Evolutionary conservation across 2,113 vertebrate species (phyloP).

Genomic region (Catharus minimus): DNA sequence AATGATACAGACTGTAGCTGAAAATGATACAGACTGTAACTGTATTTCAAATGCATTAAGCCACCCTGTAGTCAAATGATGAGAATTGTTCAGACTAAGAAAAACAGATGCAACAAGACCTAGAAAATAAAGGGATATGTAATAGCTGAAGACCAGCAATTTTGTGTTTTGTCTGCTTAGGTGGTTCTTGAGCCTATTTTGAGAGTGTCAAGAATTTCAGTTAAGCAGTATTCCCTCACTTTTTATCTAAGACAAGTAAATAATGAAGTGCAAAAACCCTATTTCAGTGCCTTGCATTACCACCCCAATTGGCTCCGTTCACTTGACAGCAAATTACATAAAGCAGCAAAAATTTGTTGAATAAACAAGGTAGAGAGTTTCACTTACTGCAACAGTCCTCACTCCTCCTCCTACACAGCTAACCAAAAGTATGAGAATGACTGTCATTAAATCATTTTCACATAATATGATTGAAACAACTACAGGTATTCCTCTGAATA

Average conservation of each 20-base stretch:
- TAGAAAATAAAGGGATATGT: not conserved
- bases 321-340: not conserved
- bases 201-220: not conserved
- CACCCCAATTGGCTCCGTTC: not conserved
- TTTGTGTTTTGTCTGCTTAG: not conserved
- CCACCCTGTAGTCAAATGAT: not conserved
- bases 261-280: not conserved
- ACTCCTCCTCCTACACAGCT: not conserved
- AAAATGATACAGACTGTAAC: not conserved
- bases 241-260: not conserved
- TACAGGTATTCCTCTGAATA: not conserved
- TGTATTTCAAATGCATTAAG: constrained; percentile 34
- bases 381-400: not conserved
- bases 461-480: not conserved
- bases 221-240: not conserved
- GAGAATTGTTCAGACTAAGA: not conserved
- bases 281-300: not conserved
- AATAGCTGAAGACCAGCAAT: not conserved
- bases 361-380: not conserved
- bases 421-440: not conserved
- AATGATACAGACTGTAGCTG: not conserved
- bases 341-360: not conserved
- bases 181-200: not conserved
- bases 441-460: not conserved
- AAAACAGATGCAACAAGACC: not conserved